Base-by-base conservation (phyloP, 64 coral and sea anemone genomes). In the Montipora foliosa region DNA sequence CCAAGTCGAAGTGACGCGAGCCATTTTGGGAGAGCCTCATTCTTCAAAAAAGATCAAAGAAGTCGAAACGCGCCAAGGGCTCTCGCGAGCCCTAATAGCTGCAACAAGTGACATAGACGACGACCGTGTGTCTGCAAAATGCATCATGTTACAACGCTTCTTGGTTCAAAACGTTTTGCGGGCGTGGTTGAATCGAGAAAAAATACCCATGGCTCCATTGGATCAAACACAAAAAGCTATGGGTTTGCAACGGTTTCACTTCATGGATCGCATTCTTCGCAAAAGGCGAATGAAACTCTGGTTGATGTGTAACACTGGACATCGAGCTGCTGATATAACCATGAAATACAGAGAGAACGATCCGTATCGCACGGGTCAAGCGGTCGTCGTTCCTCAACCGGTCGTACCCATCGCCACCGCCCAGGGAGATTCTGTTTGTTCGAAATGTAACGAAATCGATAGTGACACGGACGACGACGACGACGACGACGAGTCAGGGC, bases 181-280 rank as follows among this genome's bases (percentile, higher is more conserved):
- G 10, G 37, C 74, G 74, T 76, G 74, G 74, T 76, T 76, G 25
- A 2, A 10, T 45, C 74, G 25, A 6, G 25, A 76, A 29, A 12
- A 44, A 11, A 45, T 76, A 44, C 74, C 74, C 22, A 76, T 76
- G 74, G 74, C 74, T 10, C 74, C 74, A 1, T 2, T 76, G 25
- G 4, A 76, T 10, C 25, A 24, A 1, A 44, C 11, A 8, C 74
- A 76, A 46, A 24, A 76, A 10, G 44, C 74, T 6, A 76, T 76
- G 74, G 24, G 74, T 45, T 37, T 76, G 24, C 10, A 24, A 4
- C 24, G 45, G 2, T 76, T 76, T 45, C 25, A 76, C 25, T 24
- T 76, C 74, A 76, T 76, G 74, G 74, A 76, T 76, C 74, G 74
- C 74, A 45, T 45, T 44, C 74, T 76, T 44, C 74, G 74, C 24